These are phyloP conservation scores for Papilio elwesi DNA, from an alignment of 2,888 invertebrate genomes.

Conservation along the genomic window DNA sequence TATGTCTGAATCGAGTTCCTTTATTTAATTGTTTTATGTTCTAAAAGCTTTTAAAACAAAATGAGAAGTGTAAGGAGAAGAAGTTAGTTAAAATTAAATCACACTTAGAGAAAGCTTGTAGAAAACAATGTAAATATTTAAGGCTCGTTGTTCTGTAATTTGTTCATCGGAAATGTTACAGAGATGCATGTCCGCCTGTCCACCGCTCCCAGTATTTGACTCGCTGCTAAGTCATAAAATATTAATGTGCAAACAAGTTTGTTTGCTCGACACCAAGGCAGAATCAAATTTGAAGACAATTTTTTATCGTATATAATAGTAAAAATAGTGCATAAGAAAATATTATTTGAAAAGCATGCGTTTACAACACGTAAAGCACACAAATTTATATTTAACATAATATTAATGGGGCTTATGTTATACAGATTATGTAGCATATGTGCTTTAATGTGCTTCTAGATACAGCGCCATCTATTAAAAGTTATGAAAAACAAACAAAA, in stretches of 20 bases:
- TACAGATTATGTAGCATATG: no score
- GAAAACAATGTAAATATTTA: slow-evolving; percentile 38
- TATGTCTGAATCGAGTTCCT: no score
- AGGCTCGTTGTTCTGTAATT: background rate
- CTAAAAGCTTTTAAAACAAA: slow-evolving; percentile 21
- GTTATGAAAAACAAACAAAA: no score
- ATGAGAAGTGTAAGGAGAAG: slow-evolving; percentile 11
- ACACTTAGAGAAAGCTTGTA: slow-evolving; percentile 32
- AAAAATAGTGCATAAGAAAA: no score
- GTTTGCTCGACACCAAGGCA: background rate
- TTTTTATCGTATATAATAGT: no score
- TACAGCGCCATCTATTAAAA: no score
- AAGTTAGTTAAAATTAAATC: slow-evolving; percentile 13
- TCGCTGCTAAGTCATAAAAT: background rate
- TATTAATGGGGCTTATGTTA: no score
- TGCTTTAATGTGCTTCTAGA: no score
- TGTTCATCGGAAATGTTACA: slow-evolving; percentile 11
- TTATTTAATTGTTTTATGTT: slow-evolving; percentile 17
- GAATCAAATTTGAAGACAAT: background rate
- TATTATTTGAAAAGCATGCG: no score
- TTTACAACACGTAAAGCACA: no score
- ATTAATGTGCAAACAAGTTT: slow-evolving; percentile 5
- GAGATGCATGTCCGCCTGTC: slow-evolving; percentile 3
- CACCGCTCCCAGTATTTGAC: background rate
- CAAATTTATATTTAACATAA: no score